Evolutionary conservation across 2,113 vertebrate species (phyloP).

Genomic region (Chauna torquata): DNA sequence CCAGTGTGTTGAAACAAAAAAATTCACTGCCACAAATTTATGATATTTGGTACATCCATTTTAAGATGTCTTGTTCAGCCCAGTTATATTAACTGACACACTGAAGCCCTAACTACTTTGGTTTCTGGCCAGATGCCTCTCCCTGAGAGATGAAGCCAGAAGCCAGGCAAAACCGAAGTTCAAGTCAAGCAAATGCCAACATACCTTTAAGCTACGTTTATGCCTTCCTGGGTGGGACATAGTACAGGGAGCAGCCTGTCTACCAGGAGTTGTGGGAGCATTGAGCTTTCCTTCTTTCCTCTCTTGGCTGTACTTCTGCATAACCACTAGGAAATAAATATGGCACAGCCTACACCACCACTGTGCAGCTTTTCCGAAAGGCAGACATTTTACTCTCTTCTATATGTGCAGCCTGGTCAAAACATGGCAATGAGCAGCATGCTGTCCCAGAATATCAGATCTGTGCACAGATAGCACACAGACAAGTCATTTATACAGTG

Average conservation of each 20-base stretch:
- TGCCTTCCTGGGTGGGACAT: neutral
- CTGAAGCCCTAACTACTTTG: neutral
- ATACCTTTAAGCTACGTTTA: neutral
- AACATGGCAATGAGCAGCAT: neutral
- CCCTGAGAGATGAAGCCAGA: neutral
- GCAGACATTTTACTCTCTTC: neutral
- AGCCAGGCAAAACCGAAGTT: neutral
- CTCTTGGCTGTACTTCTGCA: neutral
- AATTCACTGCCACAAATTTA: neutral
- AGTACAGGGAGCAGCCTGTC: neutral
- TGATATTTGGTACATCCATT: neutral
- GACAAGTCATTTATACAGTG: neutral
- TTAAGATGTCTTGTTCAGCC: neutral
- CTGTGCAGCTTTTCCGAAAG: neutral
- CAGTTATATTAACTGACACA: neutral
- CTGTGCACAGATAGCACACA: neutral
- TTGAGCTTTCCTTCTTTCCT: neutral
- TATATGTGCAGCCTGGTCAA: neutral
- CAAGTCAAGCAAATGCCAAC: neutral
- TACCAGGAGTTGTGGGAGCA: neutral
- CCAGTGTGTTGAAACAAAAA: neutral
- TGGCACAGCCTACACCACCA: neutral
- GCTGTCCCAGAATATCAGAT: neutral
- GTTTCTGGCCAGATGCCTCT: neutral
- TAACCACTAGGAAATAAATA: neutral